Conservation (phyloP, 2,797 vertebrate species). For the Rhinoraja longicauda region DNA sequence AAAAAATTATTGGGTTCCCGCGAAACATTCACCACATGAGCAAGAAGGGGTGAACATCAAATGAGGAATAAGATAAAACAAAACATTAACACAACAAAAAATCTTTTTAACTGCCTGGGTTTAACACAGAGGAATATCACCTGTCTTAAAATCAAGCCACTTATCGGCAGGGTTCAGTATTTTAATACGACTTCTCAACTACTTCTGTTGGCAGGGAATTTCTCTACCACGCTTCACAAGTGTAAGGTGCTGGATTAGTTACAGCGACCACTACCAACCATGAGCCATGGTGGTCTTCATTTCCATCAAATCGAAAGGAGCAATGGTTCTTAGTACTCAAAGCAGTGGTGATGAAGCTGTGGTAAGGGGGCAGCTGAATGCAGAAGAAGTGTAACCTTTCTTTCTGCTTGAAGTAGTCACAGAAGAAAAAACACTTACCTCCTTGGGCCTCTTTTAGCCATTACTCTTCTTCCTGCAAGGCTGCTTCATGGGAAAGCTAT, state of each 20-base stretch:
- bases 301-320: not conserved
- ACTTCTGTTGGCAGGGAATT: not conserved
- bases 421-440: not conserved
- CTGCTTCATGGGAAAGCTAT: not conserved
- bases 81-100: conserved; percentile 14
- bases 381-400: not conserved
- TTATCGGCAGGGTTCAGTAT: not conserved
- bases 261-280: not conserved
- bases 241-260: not conserved
- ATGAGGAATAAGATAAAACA: conserved; percentile 31
- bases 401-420: not conserved
- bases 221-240: not conserved
- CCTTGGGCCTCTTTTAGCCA: not conserved
- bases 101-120: conserved; percentile 3
- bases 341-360: not conserved
- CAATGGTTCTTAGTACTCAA: not conserved
- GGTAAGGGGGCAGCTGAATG: not conserved
- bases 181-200: not conserved
- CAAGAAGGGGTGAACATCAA: not conserved
- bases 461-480: not conserved
- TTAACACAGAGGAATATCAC: not conserved
- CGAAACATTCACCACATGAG: conserved; percentile 14
- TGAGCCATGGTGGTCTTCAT: not conserved
- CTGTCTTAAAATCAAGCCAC: not conserved
- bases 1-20: conserved; percentile 30